phyloP scores from a whole-genome alignment of 2,113 vertebrate genomes.

The Notarius quadriscutis region DNA sequence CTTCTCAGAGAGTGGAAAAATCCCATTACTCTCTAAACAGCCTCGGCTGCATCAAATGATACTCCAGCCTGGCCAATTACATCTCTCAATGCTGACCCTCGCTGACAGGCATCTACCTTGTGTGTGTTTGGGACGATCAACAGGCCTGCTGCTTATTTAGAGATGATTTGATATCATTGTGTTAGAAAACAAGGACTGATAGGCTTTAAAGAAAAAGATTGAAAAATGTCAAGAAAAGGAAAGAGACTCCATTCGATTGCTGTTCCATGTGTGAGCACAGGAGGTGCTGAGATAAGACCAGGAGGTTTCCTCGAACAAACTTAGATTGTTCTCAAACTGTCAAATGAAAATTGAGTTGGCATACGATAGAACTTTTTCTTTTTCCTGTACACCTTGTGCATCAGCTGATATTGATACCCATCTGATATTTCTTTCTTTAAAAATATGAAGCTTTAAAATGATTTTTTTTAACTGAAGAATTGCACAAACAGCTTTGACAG shows the following conservation, averaged over 20 bases:
- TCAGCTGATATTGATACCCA: background rate
- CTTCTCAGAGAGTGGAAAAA: constrained; percentile 65
- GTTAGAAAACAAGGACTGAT: constrained; percentile 13
- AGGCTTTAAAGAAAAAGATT: background rate
- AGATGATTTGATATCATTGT: constrained; percentile 49
- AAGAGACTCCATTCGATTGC: constrained; percentile 7
- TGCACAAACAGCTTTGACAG: background rate
- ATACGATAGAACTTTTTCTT: background rate
- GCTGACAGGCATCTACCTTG: background rate
- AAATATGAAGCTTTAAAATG: background rate
- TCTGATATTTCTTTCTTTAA: background rate
- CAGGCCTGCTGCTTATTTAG: constrained; percentile 42
- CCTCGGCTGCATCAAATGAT: constrained; percentile 67
- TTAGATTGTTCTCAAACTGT: background rate
- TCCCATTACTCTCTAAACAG: constrained; percentile 70
- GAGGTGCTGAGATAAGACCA: background rate
- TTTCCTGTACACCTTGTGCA: background rate
- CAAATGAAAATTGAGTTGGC: background rate
- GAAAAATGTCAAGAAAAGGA: constrained; percentile 9
- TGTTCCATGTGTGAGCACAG: background rate
- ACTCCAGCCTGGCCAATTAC: constrained; percentile 69
- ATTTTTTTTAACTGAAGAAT: background rate
- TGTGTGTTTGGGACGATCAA: constrained; percentile 22
- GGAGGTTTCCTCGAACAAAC: constrained; percentile 7
- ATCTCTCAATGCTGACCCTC: constrained; percentile 55